Evolutionary conservation across 2,797 vertebrate genomes (phyloP), one percentile per base, ranked within the genome.

Genomic region (Sebastes cheni): DNA sequence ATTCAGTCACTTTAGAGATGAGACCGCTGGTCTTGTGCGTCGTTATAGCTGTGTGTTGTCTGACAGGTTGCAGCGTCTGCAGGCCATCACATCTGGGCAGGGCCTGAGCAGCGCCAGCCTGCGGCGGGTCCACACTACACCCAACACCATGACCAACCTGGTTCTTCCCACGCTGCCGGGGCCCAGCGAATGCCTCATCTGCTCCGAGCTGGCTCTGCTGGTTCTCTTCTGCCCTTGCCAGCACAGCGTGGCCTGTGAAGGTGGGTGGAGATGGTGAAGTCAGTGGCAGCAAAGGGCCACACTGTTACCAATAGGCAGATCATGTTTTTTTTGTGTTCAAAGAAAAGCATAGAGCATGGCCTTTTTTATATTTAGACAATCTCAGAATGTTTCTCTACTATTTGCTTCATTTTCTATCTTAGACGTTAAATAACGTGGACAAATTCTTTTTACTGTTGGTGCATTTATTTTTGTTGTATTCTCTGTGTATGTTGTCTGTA

Each of bases 201-300:
- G 98, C 93, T 99, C 98, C 0, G 98, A 99, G 90, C 95, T 98
- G 83, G 96, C 98, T 3, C 91, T 98, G 89, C 97, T 99, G 42
- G 96, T 99, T 71, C 96, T 96, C 50, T 99, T 99, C 94, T 96
- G 95, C 59, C 98, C 98, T 0, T 99, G 98, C 88, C 98, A 99
- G 91, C 98, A 99, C 95, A 99, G 97, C 14, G 98, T 98, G 2
- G 98, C 98, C 66, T 99, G 98, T 80, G 98, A 99, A 95, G 98
- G 98, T 99, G 87, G 34, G 79, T 79, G 56, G 55, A 70, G 61
- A 8, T 32, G 27, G 9, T n/a, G 14, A 36, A 54, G 59, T 50
- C 23, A 60, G 32, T 25, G 61, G 8, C 60, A 34, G 23, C 50
- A 50, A 50, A 20, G 16, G 27, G 64, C 23, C 54, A 7, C 60